Base-by-base conservation (phyloP, 37 sponge, comb jelly and placozoan species). In the Spongilla lacustris region DNA sequence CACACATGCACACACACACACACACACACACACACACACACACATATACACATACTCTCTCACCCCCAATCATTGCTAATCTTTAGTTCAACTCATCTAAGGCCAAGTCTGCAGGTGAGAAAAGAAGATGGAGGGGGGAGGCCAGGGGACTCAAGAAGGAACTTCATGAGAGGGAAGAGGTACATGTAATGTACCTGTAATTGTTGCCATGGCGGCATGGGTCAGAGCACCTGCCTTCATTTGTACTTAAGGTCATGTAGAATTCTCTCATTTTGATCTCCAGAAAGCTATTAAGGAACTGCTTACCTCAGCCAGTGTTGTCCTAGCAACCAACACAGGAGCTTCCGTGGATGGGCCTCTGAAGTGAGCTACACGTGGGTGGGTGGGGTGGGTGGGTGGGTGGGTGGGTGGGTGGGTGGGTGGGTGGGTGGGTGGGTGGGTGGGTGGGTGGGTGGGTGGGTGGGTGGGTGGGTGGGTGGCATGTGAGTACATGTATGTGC, bases 281-380 rank as follows among this genome's bases (percentile, higher is more conserved):
- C 70, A 98, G 92, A 92, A 87, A 87, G 85, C 79, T 24, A 41
- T 88, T 1, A 80, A 50, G 50, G 91, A 98, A 80, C 67, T 94
- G 2, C 76, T 98, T 23, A 68, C 69, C 2, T 41, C 81, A 46
- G 92, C 91, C 70, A 89, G 93, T 77, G 96, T 98, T 36, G 86
- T 98, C 21, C 78, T 95, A 68, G 78, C 93, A 27, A 98, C 98
- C 0, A 87, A 78, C 6, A 96, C 91, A 46, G 90, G 92, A 48
- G 94, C 96, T 14, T 90, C 96, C 22, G 46, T 36, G 17, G 95
- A 94, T 37, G 96, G 98, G 0, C 92, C 94, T 67, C 76, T 98
- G 1, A 90, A 78, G 91, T 94, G 74, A 69, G 82, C 24, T 38
- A 66, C 35, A 73, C 1, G 11, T 50, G 24, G 13, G 26, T 36